A percentile compares a stretch with the other conserved stretches of the same genome.
Evolutionary conservation across 2,888 invertebrate species (phyloP).

Genomic region (Creontiades dilutus): DNA sequence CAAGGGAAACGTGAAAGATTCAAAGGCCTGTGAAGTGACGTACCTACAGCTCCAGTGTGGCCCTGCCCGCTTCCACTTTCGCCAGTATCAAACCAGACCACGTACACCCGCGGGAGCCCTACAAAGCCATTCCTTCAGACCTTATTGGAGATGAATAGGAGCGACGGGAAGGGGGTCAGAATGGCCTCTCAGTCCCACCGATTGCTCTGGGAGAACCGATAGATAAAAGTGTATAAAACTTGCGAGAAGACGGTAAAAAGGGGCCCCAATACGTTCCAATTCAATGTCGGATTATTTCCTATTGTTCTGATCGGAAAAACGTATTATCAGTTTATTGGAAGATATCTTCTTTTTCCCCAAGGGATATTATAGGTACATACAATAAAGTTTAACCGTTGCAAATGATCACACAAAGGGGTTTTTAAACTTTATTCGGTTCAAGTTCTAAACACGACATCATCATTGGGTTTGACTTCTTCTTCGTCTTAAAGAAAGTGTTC

Average conservation of each 20-base stretch:
- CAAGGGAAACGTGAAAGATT: constrained; percentile 22
- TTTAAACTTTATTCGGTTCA: no score
- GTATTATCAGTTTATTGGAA: background rate
- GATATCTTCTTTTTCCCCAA: background rate
- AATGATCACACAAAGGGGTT: no score
- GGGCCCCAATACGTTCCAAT: background rate
- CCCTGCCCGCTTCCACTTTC: background rate
- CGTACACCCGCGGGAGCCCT: constrained; percentile 18
- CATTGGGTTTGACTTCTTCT: no score
- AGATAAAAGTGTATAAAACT: constrained; percentile 26
- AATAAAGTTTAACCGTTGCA: no score
- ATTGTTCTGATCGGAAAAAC: background rate
- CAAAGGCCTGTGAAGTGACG: background rate
- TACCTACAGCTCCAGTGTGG: background rate
- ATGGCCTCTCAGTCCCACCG: background rate
- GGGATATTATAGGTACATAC: background rate
- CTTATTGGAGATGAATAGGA: constrained; percentile 15
- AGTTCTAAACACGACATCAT: no score
- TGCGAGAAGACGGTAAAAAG: background rate
- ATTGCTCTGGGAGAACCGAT: constrained; percentile 12
- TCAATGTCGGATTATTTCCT: background rate
- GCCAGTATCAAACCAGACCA: constrained; percentile 19
- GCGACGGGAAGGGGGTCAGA: background rate
- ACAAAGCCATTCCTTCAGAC: constrained; percentile 28
- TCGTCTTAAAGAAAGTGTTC: no score